Evolutionary conservation across 2,888 invertebrate species (phyloP).

Genomic region (Nymphalis polychloros): DNA sequence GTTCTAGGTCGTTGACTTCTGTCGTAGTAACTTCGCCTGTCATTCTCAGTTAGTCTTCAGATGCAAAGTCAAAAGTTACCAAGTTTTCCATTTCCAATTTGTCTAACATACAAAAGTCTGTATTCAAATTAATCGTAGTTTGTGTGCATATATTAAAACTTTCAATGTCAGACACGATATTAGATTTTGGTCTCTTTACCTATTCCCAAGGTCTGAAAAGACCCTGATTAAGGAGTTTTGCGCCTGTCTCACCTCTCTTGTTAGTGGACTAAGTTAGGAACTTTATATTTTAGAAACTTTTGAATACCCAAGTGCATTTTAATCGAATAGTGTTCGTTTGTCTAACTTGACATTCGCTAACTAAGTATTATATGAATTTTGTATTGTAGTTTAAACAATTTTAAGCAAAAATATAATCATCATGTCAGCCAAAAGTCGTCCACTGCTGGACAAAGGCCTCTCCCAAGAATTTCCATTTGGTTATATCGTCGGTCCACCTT

Average conservation of each 20-base stretch:
- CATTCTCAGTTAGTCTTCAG: constrained; percentile 42
- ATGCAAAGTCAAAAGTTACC: constrained; percentile 44
- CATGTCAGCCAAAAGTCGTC: too few species aligned
- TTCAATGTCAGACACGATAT: constrained; percentile 36
- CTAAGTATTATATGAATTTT: too few species aligned
- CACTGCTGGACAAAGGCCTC: too few species aligned
- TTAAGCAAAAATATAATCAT: too few species aligned
- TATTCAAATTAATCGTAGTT: constrained; percentile 43
- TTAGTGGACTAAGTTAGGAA: neutral
- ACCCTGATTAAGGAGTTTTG: constrained; percentile 34
- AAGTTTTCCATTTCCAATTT: constrained; percentile 47
- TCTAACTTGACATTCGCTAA: neutral
- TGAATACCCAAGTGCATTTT: constrained; percentile 8
- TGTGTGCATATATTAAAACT: constrained; percentile 36
- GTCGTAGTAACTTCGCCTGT: constrained; percentile 39
- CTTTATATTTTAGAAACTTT: constrained; percentile 12
- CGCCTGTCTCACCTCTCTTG: constrained; percentile 16
- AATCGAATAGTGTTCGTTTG: neutral
- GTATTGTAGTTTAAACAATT: too few species aligned
- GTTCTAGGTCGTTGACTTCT: constrained; percentile 26
- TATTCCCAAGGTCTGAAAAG: constrained; percentile 31
- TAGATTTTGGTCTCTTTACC: constrained; percentile 32
- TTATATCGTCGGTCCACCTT: too few species aligned
- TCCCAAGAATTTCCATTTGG: too few species aligned
- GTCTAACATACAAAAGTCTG: constrained; percentile 44